phyloP scores from a whole-genome alignment of 2,113 vertebrate species.

The Istiophorus platypterus region DNA sequence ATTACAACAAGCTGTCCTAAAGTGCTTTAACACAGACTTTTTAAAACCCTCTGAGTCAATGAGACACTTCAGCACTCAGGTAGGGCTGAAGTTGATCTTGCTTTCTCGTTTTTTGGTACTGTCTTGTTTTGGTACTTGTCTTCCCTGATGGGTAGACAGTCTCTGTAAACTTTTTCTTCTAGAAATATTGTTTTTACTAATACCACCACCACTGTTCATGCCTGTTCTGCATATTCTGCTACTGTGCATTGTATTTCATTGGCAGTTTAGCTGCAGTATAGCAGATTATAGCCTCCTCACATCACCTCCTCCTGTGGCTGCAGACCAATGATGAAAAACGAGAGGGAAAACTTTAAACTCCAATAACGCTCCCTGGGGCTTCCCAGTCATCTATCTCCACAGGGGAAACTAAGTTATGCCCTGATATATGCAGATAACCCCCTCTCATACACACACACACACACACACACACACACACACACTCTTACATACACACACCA shows the following conservation, averaged over 20 bases:
- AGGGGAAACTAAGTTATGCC: slow-evolving; percentile 81
- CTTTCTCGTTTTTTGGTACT: slow-evolving; percentile 23
- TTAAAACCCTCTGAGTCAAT: slow-evolving; percentile 6
- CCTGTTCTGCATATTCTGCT: slow-evolving; percentile 21
- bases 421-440: slow-evolving; percentile 84
- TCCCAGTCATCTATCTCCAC: slow-evolving; percentile 80
- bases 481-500: slow-evolving; percentile 33
- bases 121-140: slow-evolving; percentile 6
- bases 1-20: not conserved
- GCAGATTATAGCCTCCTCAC: slow-evolving; percentile 58
- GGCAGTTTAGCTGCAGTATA: slow-evolving; percentile 32
- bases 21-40: not conserved
- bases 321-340: slow-evolving; percentile 76
- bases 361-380: slow-evolving; percentile 79
- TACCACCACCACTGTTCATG: slow-evolving; percentile 26
- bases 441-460: slow-evolving; percentile 47
- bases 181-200: slow-evolving; percentile 6
- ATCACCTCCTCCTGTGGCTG: slow-evolving; percentile 52
- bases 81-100: not conserved
- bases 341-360: slow-evolving; percentile 81
- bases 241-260: slow-evolving; percentile 10
- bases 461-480: slow-evolving; percentile 19
- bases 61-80: not conserved
- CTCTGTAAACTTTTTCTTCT: slow-evolving; percentile 38
- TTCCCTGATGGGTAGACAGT: slow-evolving; percentile 27